Conservation (phyloP, 2,113 vertebrate species). For the Solea senegalensis region DNA sequence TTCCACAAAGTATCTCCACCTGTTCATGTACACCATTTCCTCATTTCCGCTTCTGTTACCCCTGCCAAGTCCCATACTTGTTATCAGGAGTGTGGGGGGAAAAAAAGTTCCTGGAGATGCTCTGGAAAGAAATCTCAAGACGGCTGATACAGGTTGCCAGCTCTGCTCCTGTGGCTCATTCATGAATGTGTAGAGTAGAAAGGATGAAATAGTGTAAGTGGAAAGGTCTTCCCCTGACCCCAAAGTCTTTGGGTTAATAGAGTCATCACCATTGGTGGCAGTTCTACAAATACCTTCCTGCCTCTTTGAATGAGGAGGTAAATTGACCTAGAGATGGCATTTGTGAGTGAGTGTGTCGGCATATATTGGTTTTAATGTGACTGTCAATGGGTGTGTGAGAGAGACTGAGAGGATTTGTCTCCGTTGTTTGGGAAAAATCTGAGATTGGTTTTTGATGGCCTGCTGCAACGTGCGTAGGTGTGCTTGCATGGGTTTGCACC, state of each 20-base stretch:
- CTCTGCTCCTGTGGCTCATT: conserved; percentile 39
- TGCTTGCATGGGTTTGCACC: background rate
- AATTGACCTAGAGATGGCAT: conserved; percentile 25
- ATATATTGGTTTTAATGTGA: conserved; percentile 18
- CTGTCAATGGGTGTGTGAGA: conserved; percentile 1
- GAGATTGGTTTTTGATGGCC: conserved; percentile 21
- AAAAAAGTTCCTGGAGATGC: conserved; percentile 43
- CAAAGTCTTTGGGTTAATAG: conserved; percentile 54
- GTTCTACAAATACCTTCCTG: conserved; percentile 34
- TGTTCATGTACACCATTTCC: conserved; percentile 43
- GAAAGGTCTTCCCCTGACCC: conserved; percentile 45
- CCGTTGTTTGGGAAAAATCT: conserved; percentile 19
- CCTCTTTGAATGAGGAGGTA: conserved; percentile 34
- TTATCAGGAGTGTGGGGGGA: conserved; percentile 37
- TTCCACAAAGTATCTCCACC: conserved; percentile 17
- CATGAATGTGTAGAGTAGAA: conserved; percentile 22
- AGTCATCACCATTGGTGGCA: conserved; percentile 47
- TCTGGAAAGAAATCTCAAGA: conserved; percentile 49
- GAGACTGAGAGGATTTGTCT: conserved; percentile 31
- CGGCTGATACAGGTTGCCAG: conserved; percentile 26
- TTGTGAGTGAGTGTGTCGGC: conserved; percentile 20
- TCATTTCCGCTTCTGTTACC: conserved; percentile 52
- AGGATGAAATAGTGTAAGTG: conserved; percentile 41
- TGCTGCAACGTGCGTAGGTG: background rate
- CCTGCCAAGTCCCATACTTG: conserved; percentile 37